Percentiles rank a stretch among this genome's conserved stretches.
Evolutionary conservation across 2,113 vertebrate genomes (phyloP).

Genomic region (Phaethon lepturus): DNA sequence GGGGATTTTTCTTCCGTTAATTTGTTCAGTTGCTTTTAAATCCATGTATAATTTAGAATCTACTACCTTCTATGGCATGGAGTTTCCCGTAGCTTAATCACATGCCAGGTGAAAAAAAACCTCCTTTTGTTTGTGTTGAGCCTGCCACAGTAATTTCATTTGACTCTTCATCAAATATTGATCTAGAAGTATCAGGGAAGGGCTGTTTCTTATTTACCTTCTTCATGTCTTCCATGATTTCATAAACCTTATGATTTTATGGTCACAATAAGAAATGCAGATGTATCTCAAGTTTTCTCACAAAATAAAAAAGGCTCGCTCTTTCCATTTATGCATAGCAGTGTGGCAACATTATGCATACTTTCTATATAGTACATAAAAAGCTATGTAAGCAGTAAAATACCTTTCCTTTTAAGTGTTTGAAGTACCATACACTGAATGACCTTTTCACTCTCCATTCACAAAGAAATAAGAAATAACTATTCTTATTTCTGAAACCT

Average conservation of each 20-base stretch:
- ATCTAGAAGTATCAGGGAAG: background rate
- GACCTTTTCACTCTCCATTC: constrained; percentile 61
- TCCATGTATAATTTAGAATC: background rate
- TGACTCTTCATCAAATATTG: background rate
- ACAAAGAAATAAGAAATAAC: constrained; percentile 70
- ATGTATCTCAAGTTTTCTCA: background rate
- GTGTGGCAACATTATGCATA: background rate
- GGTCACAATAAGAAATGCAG: background rate
- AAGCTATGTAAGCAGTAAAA: constrained; percentile 66
- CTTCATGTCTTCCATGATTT: background rate
- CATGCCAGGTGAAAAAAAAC: background rate
- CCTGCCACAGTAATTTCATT: background rate
- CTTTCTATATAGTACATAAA: constrained; percentile 18
- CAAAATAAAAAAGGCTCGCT: background rate
- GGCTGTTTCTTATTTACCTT: background rate
- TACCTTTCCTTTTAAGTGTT: constrained; percentile 69
- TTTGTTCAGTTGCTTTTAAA: background rate
- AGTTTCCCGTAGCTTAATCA: background rate
- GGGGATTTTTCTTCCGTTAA: background rate
- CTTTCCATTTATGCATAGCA: background rate
- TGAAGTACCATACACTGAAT: constrained; percentile 51
- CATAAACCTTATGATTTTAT: background rate
- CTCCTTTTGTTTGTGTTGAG: background rate
- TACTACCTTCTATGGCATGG: background rate
- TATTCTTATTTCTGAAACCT: constrained; percentile 60